A percentile compares a stretch with the other conserved stretches of the same genome.
Evolutionary conservation across 2,888 invertebrate species (phyloP).

Genomic region (Chymomyza fuscimana): DNA sequence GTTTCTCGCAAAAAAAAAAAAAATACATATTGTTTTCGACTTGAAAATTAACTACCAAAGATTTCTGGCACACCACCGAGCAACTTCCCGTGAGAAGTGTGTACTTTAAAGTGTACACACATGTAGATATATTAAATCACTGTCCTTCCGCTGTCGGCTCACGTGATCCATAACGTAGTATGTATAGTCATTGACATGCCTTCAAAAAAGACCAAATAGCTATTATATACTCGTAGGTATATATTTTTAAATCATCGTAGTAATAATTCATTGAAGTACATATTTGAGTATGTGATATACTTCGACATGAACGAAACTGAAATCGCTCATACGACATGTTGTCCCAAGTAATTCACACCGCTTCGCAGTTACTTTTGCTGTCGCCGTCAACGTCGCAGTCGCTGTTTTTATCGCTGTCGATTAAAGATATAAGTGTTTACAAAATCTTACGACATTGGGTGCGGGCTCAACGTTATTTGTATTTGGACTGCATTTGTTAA

Average conservation of each 20-base stretch:
- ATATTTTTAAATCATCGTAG: background rate
- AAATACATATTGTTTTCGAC: too few species aligned
- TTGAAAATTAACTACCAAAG: too few species aligned
- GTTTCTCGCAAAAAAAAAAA: too few species aligned
- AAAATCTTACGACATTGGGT: constrained; percentile 63
- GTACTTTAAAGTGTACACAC: background rate
- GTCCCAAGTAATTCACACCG: constrained; percentile 62
- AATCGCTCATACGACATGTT: constrained; percentile 63
- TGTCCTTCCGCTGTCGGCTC: background rate
- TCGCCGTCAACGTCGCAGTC: constrained; percentile 21
- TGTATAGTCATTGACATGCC: background rate
- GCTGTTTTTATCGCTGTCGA: constrained; percentile 12
- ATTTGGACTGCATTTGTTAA: constrained; percentile 19
- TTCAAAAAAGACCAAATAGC: constrained; percentile 28
- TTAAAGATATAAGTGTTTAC: constrained; percentile 48
- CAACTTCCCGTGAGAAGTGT: too few species aligned
- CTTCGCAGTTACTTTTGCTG: background rate
- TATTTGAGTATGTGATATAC: background rate
- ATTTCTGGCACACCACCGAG: too few species aligned
- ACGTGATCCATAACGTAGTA: background rate
- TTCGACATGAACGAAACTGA: background rate
- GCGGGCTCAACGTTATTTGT: constrained; percentile 33
- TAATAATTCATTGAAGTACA: too few species aligned
- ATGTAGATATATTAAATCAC: background rate
- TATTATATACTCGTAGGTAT: background rate